Percentiles rank a stretch among this genome's conserved stretches.
phyloP scores from a whole-genome alignment of 2,888 invertebrate species.

The Pomacea canaliculata region DNA sequence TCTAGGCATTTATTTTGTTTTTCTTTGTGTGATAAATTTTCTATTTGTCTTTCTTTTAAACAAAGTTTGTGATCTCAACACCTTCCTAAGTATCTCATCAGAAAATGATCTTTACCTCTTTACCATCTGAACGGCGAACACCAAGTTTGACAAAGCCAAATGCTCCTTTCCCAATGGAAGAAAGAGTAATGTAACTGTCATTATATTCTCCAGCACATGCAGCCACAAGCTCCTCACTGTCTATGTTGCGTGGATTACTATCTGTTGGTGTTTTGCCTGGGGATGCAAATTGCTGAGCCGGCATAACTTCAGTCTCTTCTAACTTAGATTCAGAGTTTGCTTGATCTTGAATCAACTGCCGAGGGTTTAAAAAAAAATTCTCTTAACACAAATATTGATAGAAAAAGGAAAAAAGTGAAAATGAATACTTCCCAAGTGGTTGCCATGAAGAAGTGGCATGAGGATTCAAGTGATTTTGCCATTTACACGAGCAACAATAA shows the following conservation, averaged over 20 bases:
- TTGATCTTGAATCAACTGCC: conserved; percentile 43
- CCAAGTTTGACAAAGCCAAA: conserved; percentile 76
- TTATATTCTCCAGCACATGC: conserved; percentile 68
- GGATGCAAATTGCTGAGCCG: background rate
- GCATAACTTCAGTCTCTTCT: conserved; percentile 30
- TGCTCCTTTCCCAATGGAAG: conserved; percentile 81
- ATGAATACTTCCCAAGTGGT: too few relatives aligned
- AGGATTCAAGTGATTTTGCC: too few relatives aligned
- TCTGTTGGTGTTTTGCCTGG: background rate
- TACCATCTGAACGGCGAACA: background rate
- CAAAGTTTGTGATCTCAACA: too few relatives aligned
- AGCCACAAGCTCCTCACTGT: conserved; percentile 28
- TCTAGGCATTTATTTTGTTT: too few relatives aligned
- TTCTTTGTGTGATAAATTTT: too few relatives aligned
- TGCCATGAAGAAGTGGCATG: too few relatives aligned
- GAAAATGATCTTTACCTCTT: background rate
- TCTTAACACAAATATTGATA: background rate
- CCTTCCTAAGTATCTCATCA: too few relatives aligned
- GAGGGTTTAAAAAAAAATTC: background rate
- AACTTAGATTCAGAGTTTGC: conserved; percentile 46
- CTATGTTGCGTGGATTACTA: background rate
- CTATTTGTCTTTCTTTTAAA: too few relatives aligned
- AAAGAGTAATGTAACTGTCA: conserved; percentile 74
- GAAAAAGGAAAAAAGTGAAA: too few relatives aligned
- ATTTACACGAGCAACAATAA: too few relatives aligned